Evolutionary conservation across 1,140 invertebrate species (phyloP).

Genomic region (Eriocheir sinensis): DNA sequence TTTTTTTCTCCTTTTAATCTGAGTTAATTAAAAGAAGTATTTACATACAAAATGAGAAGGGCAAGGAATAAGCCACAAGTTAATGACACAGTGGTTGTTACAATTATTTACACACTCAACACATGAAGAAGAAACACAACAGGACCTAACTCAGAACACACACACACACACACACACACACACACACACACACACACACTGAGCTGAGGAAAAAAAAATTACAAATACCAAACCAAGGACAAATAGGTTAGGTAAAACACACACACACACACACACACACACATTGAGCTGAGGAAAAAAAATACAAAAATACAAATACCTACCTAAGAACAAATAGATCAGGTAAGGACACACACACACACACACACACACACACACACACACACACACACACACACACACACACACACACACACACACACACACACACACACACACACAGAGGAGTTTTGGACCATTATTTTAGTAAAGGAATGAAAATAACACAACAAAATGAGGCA

Average conservation of each 20-base stretch:
- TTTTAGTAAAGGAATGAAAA: not conserved
- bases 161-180: not conserved
- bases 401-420: conserved; percentile 29
- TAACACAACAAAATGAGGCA: not conserved
- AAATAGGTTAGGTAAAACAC: too few species aligned
- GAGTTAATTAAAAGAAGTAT: too few species aligned
- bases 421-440: conserved; percentile 21
- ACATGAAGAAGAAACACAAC: not conserved
- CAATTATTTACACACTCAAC: not conserved
- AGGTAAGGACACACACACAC: conserved; percentile 28
- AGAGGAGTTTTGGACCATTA: not conserved
- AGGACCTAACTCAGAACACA: too few species aligned
- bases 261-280: not conserved
- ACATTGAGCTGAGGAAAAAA: too few species aligned
- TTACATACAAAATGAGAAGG: too few species aligned
- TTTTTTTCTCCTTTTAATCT: too few species aligned
- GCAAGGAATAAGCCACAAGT: not conserved
- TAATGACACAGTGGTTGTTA: not conserved
- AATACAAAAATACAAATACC: too few species aligned
- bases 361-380: conserved; percentile 2
- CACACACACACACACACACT: not conserved
- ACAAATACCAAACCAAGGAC: too few species aligned
- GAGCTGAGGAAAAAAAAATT: too few species aligned
- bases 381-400: conserved; percentile 6
- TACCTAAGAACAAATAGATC: too few species aligned